phyloP scores from a whole-genome alignment of 2,113 vertebrate genomes.

The Mormyrus lacerda region DNA sequence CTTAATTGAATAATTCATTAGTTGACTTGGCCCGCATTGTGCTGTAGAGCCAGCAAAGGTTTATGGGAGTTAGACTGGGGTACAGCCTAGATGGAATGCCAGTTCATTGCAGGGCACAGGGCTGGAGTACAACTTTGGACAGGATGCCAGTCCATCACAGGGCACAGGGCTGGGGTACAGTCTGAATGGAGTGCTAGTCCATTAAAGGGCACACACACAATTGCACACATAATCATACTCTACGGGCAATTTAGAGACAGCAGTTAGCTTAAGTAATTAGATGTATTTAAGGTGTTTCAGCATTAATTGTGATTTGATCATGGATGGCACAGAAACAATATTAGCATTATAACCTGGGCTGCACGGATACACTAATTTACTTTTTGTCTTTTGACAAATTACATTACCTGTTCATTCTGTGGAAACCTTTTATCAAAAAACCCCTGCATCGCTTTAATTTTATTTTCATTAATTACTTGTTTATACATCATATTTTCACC shows the following conservation, averaged over 20 bases:
- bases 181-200: not conserved
- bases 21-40: not conserved
- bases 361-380: not conserved
- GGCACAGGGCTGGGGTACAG: not conserved
- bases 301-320: not conserved
- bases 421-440: not conserved
- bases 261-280: not conserved
- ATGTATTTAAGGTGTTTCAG: not conserved
- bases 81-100: not conserved
- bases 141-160: not conserved
- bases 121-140: too few species aligned
- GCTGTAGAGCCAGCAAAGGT: not conserved
- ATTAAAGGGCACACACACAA: not conserved
- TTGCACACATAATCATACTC: not conserved
- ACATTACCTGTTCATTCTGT: not conserved
- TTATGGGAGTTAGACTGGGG: not conserved
- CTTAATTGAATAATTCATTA: not conserved
- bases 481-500: not conserved
- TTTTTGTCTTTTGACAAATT: conserved; percentile 2
- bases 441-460: not conserved
- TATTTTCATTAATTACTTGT: conserved; percentile 4
- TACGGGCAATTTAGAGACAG: not conserved
- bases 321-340: not conserved
- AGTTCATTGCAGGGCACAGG: too few species aligned
- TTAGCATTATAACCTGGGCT: not conserved